Evolutionary conservation across 1,140 invertebrate species (phyloP), one percentile per base, ranked within the genome.

Genomic region (Chymomyza costata): DNA sequence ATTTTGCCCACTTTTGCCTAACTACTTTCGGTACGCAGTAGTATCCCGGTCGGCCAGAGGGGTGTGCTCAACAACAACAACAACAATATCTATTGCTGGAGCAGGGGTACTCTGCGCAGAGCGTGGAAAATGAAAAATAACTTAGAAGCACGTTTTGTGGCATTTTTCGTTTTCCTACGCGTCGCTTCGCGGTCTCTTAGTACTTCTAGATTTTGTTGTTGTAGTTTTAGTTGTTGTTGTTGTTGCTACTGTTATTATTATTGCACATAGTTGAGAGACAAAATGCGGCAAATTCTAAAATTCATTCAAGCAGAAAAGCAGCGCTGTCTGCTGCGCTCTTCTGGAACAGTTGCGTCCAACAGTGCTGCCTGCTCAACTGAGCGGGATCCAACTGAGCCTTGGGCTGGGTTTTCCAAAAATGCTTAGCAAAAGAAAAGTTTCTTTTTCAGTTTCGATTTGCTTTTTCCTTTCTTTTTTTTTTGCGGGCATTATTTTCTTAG

Each of bases 101-200:
- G 44, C 5, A 37, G 32, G 25, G 13, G 32, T 34, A 14, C 14
- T 15, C 31, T 14, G 37, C 11, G 11, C 3, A n/a, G 6, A 2
- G 54, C 48, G 66, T 43, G 67, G 59, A 63, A 73, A 80, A 80
- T 80, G 74, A 73, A 80, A 80, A 80, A 80, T 80, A 80, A 67
- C 73, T 80, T 68, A 68, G 73, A 80, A 80, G 73, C 73, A 80
- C 73, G 73, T 73, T 80, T 80, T 80, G 73, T 80, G 73, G 73
- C 59, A 67, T 67, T 78, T 71, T 70, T 64, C 46, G 60, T 55
- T 57, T 49, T 64, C 48, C 50, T 63, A 52, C 55, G 55, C 64
- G 35, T 54, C 25, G 41, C 44, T 3, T 6, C 13, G 25, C 25
- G 25, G 3, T 34, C 3, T 14, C 3, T 34, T 34, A 32, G 1